phyloP scores from a whole-genome alignment of 2,113 vertebrate genomes.

The Pao palembangensis region DNA sequence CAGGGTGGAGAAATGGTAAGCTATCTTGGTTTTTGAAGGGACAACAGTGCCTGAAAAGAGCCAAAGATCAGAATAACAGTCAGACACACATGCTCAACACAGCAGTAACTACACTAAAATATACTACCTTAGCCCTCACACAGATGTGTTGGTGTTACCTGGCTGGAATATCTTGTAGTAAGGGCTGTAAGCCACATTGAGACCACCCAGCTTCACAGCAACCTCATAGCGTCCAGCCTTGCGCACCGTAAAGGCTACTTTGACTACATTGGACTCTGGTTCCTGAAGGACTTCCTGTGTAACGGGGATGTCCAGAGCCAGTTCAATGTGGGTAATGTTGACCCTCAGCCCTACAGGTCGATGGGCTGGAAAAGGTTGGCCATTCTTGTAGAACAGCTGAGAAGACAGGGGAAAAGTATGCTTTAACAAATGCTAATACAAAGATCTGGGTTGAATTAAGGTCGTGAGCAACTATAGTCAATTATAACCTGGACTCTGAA shows the following conservation, averaged over 20 bases:
- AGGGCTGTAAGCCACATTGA: slow-evolving; percentile 95
- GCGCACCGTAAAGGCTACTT: slow-evolving; percentile 95
- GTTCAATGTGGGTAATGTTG: slow-evolving; percentile 92
- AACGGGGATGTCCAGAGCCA: slow-evolving; percentile 93
- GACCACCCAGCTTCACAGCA: slow-evolving; percentile 89
- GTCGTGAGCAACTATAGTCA: neutral
- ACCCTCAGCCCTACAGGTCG: slow-evolving; percentile 89
- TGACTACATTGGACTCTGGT: slow-evolving; percentile 88
- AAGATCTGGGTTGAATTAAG: neutral
- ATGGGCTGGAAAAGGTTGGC: slow-evolving; percentile 91
- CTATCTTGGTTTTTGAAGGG: slow-evolving; percentile 97
- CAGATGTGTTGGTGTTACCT: slow-evolving; percentile 71
- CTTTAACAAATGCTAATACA: neutral
- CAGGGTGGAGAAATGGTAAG: slow-evolving; percentile 96
- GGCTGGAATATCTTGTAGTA: slow-evolving; percentile 98
- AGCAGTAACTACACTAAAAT: neutral
- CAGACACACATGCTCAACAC: neutral
- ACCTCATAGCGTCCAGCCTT: slow-evolving; percentile 95
- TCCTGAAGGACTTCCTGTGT: slow-evolving; percentile 95
- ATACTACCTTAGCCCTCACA: accelerated
- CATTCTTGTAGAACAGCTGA: slow-evolving; percentile 96
- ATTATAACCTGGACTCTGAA: slow-evolving; percentile 87
- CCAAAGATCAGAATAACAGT: slow-evolving; percentile 5
- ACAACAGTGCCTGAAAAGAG: slow-evolving; percentile 86
- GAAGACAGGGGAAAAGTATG: slow-evolving; percentile 2